phyloP scores from a whole-genome alignment of 2,113 vertebrate genomes.

The Paraplagusia blochii region DNA sequence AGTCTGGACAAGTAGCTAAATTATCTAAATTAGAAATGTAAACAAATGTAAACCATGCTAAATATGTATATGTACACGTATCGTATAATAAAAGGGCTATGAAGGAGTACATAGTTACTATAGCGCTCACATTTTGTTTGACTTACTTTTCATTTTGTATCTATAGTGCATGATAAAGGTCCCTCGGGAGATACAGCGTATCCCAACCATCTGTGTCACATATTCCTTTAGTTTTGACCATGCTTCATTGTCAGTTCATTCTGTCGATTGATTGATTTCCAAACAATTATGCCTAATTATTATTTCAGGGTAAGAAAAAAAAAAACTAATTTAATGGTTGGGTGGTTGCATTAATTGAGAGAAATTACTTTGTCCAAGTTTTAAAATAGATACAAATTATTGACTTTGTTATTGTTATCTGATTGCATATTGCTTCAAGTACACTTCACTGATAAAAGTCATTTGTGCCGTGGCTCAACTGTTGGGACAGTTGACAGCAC shows the following conservation, averaged over 20 bases:
- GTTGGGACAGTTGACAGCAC: constrained; percentile 57
- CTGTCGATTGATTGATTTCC: constrained; percentile 76
- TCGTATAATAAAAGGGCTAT: too few relatives aligned
- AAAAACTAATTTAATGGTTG: constrained; percentile 81
- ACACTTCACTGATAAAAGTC: constrained; percentile 76
- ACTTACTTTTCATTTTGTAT: constrained; percentile 28
- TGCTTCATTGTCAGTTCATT: constrained; percentile 65
- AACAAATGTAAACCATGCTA: too few relatives aligned
- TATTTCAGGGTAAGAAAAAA: constrained; percentile 67
- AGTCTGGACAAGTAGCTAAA: too few relatives aligned
- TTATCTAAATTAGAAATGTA: too few relatives aligned
- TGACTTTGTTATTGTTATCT: constrained; percentile 79
- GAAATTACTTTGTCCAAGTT: constrained; percentile 81
- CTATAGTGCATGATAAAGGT: constrained; percentile 35
- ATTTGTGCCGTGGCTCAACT: constrained; percentile 66
- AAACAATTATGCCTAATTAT: constrained; percentile 75
- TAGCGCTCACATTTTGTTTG: background rate
- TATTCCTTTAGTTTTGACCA: constrained; percentile 62
- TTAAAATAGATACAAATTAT: constrained; percentile 80
- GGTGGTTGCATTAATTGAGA: constrained; percentile 75
- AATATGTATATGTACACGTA: too few relatives aligned
- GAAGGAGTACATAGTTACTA: background rate
- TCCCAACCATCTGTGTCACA: constrained; percentile 60
- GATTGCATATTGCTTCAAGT: constrained; percentile 76
- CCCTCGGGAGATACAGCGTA: constrained; percentile 30